Percentiles rank a stretch among this genome's conserved stretches.
Evolutionary conservation across 2,113 vertebrate genomes (phyloP).

Genomic region (Passer domesticus): DNA sequence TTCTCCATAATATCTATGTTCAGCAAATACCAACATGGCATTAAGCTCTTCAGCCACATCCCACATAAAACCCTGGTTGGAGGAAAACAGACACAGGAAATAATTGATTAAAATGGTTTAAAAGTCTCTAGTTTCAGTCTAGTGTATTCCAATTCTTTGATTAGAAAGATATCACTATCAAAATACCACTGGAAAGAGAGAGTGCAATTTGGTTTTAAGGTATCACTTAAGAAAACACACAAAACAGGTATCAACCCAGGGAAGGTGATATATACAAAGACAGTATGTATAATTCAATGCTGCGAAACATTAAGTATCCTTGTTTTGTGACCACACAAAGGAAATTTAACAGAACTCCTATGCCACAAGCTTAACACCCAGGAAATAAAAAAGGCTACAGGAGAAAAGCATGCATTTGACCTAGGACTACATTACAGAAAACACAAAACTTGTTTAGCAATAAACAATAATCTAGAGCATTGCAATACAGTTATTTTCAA

Average conservation of each 20-base stretch:
- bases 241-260: neutral
- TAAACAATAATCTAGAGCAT: neutral
- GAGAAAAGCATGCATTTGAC: neutral
- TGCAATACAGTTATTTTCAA: neutral
- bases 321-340: neutral
- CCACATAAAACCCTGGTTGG: constrained; percentile 94
- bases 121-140: neutral
- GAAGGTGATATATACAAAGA: neutral
- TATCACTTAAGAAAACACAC: neutral
- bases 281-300: neutral
- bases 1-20: constrained; percentile 95
- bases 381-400: neutral
- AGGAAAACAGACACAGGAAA: neutral
- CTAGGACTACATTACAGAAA: neutral
- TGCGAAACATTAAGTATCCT: neutral
- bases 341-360: neutral
- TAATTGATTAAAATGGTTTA: neutral
- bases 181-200: neutral
- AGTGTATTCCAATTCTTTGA: neutral
- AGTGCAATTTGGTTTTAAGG: neutral
- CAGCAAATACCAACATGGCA: constrained; percentile 95
- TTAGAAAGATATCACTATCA: neutral
- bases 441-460: neutral
- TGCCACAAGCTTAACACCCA: neutral
- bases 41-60: constrained; percentile 87